These are phyloP conservation scores for Ceratina calcarata DNA, from an alignment of 1,140 invertebrate genomes.

Conservation along the genomic window DNA sequence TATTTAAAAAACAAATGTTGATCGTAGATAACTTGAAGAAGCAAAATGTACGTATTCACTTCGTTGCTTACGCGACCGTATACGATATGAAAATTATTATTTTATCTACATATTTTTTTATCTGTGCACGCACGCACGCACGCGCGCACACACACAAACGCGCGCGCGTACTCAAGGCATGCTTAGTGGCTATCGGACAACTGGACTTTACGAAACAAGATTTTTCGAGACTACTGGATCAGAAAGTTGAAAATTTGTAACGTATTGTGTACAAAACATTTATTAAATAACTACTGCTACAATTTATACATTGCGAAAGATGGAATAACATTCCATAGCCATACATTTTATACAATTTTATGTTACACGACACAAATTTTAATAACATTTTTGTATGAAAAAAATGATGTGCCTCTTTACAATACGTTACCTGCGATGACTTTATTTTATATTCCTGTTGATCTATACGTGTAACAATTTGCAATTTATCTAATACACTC, in stretches of 20 bases:
- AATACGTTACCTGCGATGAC: constrained; percentile 22
- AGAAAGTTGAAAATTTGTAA: constrained; percentile 67
- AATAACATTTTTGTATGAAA: constrained; percentile 18
- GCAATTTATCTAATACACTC: too few species aligned
- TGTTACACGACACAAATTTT: constrained; percentile 45
- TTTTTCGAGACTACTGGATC: constrained; percentile 78
- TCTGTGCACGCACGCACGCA: not conserved
- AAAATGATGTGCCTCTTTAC: too few species aligned
- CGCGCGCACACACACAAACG: too few species aligned
- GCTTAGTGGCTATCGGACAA: constrained; percentile 75
- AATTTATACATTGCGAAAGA: constrained; percentile 49
- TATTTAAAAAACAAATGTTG: constrained; percentile 80
- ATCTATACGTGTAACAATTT: too few species aligned
- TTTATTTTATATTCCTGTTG: too few species aligned
- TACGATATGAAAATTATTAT: not conserved
- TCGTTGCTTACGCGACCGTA: constrained; percentile 59
- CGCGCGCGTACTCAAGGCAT: constrained; percentile 64
- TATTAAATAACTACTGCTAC: constrained; percentile 53
- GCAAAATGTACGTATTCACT: constrained; percentile 77
- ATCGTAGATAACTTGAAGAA: constrained; percentile 81
- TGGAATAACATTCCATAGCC: constrained; percentile 52
- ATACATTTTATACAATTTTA: constrained; percentile 55
- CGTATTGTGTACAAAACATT: constrained; percentile 56
- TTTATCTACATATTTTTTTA: constrained; percentile 49
- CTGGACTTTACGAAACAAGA: constrained; percentile 76